These are phyloP conservation scores for Pseudomyrmex cubaensis DNA, from an alignment of 1,140 invertebrate genomes.

Conservation along the genomic window DNA sequence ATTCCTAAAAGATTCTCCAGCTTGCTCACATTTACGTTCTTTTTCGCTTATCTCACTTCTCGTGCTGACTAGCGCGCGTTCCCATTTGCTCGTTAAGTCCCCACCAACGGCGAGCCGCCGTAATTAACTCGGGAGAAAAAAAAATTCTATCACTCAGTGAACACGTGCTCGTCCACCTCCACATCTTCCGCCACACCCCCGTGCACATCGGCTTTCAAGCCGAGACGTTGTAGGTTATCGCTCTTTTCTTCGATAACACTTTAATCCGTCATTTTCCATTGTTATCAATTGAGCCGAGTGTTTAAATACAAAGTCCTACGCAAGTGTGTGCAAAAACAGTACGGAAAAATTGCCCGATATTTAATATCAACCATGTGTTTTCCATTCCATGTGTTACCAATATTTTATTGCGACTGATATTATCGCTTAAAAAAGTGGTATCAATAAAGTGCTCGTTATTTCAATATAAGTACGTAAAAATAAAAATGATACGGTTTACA, in stretches of 20 bases:
- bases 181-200: background rate
- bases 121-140: slow-evolving; percentile 59
- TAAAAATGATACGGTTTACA: no score
- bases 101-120: slow-evolving; percentile 57
- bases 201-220: slow-evolving; percentile 1
- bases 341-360: background rate
- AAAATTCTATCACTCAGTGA: slow-evolving; percentile 76
- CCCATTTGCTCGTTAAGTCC: slow-evolving; percentile 44
- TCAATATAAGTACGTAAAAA: no score
- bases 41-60: slow-evolving; percentile 21
- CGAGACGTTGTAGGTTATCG: slow-evolving; percentile 21
- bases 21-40: background rate
- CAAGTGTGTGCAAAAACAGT: background rate
- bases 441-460: no score
- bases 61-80: background rate
- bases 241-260: background rate
- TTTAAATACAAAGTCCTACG: background rate
- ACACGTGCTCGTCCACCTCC: slow-evolving; percentile 73
- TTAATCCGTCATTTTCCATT: background rate
- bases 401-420: no score
- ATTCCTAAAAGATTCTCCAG: slow-evolving; percentile 13
- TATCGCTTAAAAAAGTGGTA: no score
- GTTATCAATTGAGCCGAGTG: background rate
- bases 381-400: no score
- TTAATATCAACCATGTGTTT: no score